Evolutionary conservation across 2,113 vertebrate species (phyloP), one percentile per base, ranked within the genome.

Genomic region (Dicerorhinus sumatrensis): DNA sequence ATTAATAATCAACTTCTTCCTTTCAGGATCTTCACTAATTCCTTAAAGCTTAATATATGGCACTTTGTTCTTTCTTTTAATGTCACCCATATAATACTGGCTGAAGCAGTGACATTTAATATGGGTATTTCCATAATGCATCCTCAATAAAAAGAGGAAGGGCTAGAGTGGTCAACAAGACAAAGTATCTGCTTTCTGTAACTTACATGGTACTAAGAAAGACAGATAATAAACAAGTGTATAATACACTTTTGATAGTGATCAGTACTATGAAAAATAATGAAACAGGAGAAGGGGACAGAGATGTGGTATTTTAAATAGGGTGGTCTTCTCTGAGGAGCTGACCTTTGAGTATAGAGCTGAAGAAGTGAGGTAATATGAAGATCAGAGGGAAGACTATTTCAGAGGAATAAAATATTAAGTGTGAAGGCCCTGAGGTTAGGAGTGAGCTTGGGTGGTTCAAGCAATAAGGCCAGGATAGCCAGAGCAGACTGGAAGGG

Each of bases 71-170:
- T 90, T 67, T 91, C 60, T 79, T 76, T 85, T 51, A 70, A 29
- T 54, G 56, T 87, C 58, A 89, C 31, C 75, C 67, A 6, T 92
- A 21, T 72, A 88, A 75, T 91, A 62, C 51, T 91, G 33, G 18
- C 56, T 94, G 39, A 42, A 60, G 82, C 60, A 83, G 5, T 91
- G 79, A 51, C 39, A 87, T 75, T 69, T 42, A 79, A 1, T 85
- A 46, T 23, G 29, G 25, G 5, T 94, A 48, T 91, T 96, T 67
- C 27, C 39, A n/a, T 67, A 73, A 36, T 67, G 31, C 9, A 93
- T 89, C 77, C 58, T 93, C 36, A 89, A 7, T 75, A 67, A 82
- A 96, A 87, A 63, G 48, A 94, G 29, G 9, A 94, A 87, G 23
- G 29, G 21, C 31, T 94, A 62, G 39, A 88, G 21, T 46, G 13